phyloP scores from a whole-genome alignment of 2,888 invertebrate species.

The Platycheirus albimanus region DNA sequence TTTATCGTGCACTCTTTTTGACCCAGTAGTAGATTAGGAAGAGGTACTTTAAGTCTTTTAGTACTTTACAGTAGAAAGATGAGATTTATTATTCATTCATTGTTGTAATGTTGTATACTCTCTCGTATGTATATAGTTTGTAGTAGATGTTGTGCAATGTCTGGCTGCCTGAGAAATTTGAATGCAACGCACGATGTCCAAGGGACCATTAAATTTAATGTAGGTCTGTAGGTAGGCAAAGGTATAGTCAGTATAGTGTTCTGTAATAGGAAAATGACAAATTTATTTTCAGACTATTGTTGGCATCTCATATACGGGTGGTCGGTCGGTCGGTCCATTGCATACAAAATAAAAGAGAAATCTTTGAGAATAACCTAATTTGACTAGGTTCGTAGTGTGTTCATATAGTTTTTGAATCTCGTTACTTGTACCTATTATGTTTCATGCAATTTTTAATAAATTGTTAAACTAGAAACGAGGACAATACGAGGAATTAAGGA shows the following conservation, averaged over 20 bases:
- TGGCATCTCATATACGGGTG: conserved; percentile 23
- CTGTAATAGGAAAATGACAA: conserved; percentile 43
- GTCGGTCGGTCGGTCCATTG: conserved; percentile 8
- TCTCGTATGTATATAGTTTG: too few species aligned
- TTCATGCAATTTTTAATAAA: too few species aligned
- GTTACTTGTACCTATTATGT: too few species aligned
- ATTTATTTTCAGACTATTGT: conserved; percentile 18
- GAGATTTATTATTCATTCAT: conserved; percentile 34
- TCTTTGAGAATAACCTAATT: conserved; percentile 10
- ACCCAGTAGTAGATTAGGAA: conserved; percentile 34
- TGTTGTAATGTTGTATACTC: not conserved
- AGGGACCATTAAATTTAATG: conserved; percentile 43
- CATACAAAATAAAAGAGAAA: conserved; percentile 19
- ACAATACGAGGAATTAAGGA: too few species aligned
- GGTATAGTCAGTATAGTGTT: not conserved
- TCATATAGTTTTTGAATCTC: too few species aligned
- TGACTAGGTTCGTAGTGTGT: too few species aligned
- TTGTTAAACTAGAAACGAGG: too few species aligned
- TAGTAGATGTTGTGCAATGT: conserved; percentile 3
- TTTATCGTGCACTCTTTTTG: conserved; percentile 35
- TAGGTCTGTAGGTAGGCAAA: conserved; percentile 22
- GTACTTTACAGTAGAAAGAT: conserved; percentile 13
- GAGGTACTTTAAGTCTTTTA: conserved; percentile 18
- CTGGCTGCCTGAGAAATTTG: conserved; percentile 7
- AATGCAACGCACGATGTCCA: conserved; percentile 38